phyloP scores from a whole-genome alignment of 2,797 vertebrate genomes.

The Clarias platycephalus region DNA sequence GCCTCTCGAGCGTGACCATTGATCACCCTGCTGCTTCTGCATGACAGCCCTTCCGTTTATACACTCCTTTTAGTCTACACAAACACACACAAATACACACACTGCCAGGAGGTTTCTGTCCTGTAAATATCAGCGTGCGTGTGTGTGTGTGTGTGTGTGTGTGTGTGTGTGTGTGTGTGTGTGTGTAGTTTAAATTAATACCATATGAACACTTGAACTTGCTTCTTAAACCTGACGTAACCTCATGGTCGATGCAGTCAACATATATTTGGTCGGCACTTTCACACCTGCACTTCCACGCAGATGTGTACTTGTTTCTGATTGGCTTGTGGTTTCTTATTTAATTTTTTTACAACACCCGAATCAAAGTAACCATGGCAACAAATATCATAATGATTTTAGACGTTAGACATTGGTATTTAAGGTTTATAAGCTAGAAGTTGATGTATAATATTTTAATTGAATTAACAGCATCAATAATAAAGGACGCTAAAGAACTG shows the following conservation, averaged over 20 bases:
- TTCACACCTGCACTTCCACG: neutral
- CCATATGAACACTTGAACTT: neutral
- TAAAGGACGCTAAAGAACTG: neutral
- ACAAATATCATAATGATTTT: neutral
- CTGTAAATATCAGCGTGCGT: neutral
- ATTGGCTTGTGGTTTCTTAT: neutral
- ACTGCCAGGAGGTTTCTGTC: constrained; percentile 1
- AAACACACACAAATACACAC: constrained; percentile 2
- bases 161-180: neutral
- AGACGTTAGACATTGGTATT: neutral
- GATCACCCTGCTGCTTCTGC: constrained; percentile 37
- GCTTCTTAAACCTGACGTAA: neutral
- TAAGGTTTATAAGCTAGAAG: neutral
- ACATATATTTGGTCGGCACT: neutral
- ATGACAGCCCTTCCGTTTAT: constrained; percentile 34
- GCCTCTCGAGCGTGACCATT: constrained; percentile 35
- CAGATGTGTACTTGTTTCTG: neutral
- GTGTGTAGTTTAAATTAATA: neutral
- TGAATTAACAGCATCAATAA: neutral
- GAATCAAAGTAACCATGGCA: neutral
- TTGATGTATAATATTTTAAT: neutral
- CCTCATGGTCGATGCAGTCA: neutral
- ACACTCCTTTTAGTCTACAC: constrained; percentile 26
- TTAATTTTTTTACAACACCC: neutral
- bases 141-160: neutral